Evolutionary conservation across 2,888 invertebrate species (phyloP), one percentile per base, ranked within the genome.

Genomic region (Drosophila neonasuta): DNA sequence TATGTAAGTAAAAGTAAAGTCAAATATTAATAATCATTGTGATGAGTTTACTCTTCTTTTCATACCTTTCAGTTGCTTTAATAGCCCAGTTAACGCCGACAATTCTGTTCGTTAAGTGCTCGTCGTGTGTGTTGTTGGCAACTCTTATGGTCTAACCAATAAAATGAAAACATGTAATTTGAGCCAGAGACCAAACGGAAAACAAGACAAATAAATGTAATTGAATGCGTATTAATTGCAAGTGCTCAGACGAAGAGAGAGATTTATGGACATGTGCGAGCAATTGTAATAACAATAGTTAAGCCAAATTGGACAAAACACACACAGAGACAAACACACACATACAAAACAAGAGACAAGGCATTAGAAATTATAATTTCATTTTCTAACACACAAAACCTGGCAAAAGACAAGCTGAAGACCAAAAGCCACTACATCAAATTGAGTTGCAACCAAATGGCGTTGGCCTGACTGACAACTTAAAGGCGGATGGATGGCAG

Each of bases 341-440:
- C 9, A 32, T 3, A 56, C 50, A 46, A 61, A 41, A 24, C 20
- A 13, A 45, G 17, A 68, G 45, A 24, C 24, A 24, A 63, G 77
- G 52, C 71, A 71, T 71, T 74, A 63, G 32, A 70, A 74, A 74
- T 74, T 61, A 58, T 69, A 72, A 79, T 80, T 83, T 76, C 64
- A 68, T 65, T 83, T 86, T 76, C 57, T 55, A 65, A 39, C 24
- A 49, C 13, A 61, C 17, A 36, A 51, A 60, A 49, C 46, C 45
- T 54, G 71, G 30, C 55, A 44, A 45, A 45, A 54, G 13, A 15
- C n/a, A 13, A 41, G 52, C 39, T 34, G 29, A 59, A 50, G 15
- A 50, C 15, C 34, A 55, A 60, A 59, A 66, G 41, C 41, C 52
- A 59, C 42, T 8, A 45, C 50, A 83, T 67, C 46, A 58, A 67